Evolutionary conservation across 2,797 vertebrate species (phyloP), one percentile per base, ranked within the genome.

Genomic region (Crenuchus spilurus): DNA sequence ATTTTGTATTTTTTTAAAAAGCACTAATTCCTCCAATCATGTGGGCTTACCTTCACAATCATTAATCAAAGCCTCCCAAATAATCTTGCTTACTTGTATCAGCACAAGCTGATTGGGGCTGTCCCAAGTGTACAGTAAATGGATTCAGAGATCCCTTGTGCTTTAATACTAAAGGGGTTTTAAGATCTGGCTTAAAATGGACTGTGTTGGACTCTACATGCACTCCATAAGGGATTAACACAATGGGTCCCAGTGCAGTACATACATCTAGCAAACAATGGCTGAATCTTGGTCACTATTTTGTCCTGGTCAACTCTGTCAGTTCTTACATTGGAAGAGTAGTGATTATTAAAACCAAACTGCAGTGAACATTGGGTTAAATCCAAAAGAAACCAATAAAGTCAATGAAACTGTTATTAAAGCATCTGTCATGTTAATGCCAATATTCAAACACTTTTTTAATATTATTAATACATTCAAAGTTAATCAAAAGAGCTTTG

Each of bases 201-300:
- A 60, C 55, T 18, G 18, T 37, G 55, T 5, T 60, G 30, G 54
- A 57, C 51, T 54, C 24, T 54, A 55, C 55, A 35, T 35, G 18
- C 33, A 22, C 55, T 22, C 55, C 11, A 18, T 37, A 2, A 16
- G 18, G 13, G 13, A 6, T 10, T 7, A n/a, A 3, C 11, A 3
- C 16, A 18, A 8, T n/a, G 18, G 31, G 30, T 35, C 30, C 18
- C 30, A 35, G 16, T 6, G 52, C 26, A 57, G 28, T 18, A 20
- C 30, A 20, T n/a, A 31, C 14, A 16, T 7, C 54, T 31, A 18
- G 18, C 2, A 57, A 18, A 18, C 54, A 33, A n/a, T 20, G 24
- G 31, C 18, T 28, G 1, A 28, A n/a, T 49, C 24, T 37, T 14
- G 31, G 37, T 37, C 33, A 11, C 55, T 10, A 60, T 37, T 20